A percentile compares a stretch with the other conserved stretches of the same genome.
Evolutionary conservation across 2,888 invertebrate species (phyloP).

Genomic region (Suillia variegata): DNA sequence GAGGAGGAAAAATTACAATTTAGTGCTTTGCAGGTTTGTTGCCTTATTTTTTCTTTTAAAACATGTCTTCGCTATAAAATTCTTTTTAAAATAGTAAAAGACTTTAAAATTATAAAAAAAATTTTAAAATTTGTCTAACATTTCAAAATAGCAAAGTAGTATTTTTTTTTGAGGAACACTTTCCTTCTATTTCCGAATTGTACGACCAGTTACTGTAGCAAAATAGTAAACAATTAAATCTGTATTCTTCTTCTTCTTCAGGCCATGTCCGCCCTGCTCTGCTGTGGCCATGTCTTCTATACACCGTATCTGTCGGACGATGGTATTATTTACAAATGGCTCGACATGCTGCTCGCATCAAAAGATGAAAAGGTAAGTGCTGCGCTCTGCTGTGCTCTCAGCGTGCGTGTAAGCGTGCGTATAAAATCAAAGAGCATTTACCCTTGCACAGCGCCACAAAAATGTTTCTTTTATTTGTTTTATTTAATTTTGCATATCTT

Average conservation of each 20-base stretch:
- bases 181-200: too few species aligned
- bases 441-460: background rate
- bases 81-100: too few species aligned
- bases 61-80: too few species aligned
- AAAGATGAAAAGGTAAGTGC: constrained; percentile 78
- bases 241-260: constrained; percentile 59
- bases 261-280: constrained; percentile 95
- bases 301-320: constrained; percentile 84
- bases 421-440: background rate
- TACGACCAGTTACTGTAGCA: too few species aligned
- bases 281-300: constrained; percentile 95
- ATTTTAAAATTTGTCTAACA: background rate
- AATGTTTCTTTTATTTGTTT: too few species aligned
- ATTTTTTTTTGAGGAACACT: too few species aligned
- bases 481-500: too few species aligned
- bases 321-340: constrained; percentile 91
- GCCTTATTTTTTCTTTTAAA: background rate
- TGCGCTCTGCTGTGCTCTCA: background rate
- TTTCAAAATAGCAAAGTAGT: too few species aligned
- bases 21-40: constrained; percentile 65
- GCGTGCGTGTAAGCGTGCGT: background rate
- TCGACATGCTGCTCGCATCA: constrained; percentile 87
- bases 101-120: background rate
- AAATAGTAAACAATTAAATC: background rate
- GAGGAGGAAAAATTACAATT: constrained; percentile 68